Evolutionary conservation across 2,888 invertebrate genomes (phyloP).

Genomic region (Ichneumoninae sp.): DNA sequence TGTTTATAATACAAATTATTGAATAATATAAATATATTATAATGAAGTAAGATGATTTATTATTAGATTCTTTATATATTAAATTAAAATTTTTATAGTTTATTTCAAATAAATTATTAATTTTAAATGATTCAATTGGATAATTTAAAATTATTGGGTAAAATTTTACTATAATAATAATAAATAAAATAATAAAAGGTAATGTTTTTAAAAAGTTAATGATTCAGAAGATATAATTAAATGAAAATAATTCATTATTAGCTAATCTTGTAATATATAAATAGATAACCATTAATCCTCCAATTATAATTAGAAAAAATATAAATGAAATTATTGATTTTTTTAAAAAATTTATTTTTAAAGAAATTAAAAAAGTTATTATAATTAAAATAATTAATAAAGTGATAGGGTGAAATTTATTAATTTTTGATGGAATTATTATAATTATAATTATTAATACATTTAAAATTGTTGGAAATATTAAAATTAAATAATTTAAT

Average conservation of each 20-base stretch:
- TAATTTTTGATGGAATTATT: slow-evolving; percentile 85
- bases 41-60: slow-evolving; percentile 17
- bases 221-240: slow-evolving; percentile 74
- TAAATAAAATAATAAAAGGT: slow-evolving; percentile 52
- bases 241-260: slow-evolving; percentile 78
- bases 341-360: slow-evolving; percentile 82
- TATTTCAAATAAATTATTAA: slow-evolving; percentile 73
- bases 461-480: slow-evolving; percentile 84
- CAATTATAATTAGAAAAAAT: slow-evolving; percentile 87
- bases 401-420: slow-evolving; percentile 84
- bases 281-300: slow-evolving; percentile 88
- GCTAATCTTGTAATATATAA: slow-evolving; percentile 86
- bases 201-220: slow-evolving; percentile 74
- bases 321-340: slow-evolving; percentile 86
- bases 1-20: slow-evolving; percentile 84
- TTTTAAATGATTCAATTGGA: slow-evolving; percentile 74
- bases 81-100: not conserved
- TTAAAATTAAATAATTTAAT: slow-evolving; percentile 84
- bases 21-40: slow-evolving; percentile 87
- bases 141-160: slow-evolving; percentile 73
- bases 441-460: slow-evolving; percentile 86
- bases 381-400: not conserved
- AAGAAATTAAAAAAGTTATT: slow-evolving; percentile 85
- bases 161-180: slow-evolving; percentile 75
- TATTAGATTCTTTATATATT: not conserved